A percentile compares a stretch with the other conserved stretches of the same genome.
Conservation (phyloP, 2,113 vertebrate genomes). For the Sturnus vulgaris region DNA sequence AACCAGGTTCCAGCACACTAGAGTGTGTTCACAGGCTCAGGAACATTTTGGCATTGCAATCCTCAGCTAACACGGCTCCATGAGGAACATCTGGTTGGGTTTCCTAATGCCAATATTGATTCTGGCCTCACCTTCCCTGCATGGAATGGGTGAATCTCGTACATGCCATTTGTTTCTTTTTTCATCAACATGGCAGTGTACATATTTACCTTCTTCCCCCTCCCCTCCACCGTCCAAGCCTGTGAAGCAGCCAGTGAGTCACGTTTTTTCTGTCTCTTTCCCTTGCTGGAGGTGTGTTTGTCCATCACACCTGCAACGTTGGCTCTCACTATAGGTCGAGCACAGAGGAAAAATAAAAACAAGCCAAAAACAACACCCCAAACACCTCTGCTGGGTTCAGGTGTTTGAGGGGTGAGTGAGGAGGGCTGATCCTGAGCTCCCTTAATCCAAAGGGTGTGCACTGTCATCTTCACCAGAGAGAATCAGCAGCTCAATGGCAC, state of each 20-base stretch:
- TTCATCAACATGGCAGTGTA: neutral
- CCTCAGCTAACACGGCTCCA: slow-evolving; percentile 41
- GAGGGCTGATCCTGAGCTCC: neutral
- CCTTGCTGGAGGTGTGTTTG: neutral
- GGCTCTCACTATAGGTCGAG: neutral
- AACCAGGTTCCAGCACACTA: slow-evolving; percentile 13
- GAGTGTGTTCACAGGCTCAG: neutral
- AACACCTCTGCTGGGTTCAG: neutral
- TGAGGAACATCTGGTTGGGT: slow-evolving; percentile 35
- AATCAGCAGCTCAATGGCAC: fast-evolving
- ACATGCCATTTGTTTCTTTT: neutral
- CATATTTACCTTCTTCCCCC: slow-evolving; percentile 55
- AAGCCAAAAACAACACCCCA: neutral
- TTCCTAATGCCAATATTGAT: slow-evolving; percentile 65
- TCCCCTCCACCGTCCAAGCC: neutral
- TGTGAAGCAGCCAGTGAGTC: neutral
- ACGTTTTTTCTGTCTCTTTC: neutral
- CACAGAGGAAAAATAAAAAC: neutral
- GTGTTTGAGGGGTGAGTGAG: fast-evolving
- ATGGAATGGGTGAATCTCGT: neutral
- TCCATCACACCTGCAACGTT: neutral
- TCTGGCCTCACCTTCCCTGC: slow-evolving; percentile 64
- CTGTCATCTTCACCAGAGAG: neutral
- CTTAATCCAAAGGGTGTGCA: neutral
- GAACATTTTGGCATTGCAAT: slow-evolving; percentile 34